phyloP scores from a whole-genome alignment of 2,797 vertebrate species.

The Girardinus metallicus region DNA sequence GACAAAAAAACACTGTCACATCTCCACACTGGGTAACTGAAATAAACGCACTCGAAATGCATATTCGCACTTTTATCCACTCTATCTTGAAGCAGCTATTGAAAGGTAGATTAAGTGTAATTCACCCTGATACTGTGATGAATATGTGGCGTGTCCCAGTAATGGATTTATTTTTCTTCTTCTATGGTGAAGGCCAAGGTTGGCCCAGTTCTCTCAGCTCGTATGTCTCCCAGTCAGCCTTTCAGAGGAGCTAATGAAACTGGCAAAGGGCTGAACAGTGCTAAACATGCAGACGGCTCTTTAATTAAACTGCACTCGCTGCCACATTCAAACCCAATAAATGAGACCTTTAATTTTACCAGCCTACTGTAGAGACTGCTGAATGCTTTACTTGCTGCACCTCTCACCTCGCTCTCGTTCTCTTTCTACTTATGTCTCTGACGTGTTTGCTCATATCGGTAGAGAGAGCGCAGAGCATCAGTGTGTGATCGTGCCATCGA shows the following conservation, averaged over 20 bases:
- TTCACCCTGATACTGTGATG: conserved; percentile 66
- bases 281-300: conserved; percentile 37
- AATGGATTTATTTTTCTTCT: conserved; percentile 64
- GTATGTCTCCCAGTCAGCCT: conserved; percentile 1
- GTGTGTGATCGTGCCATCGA: conserved; percentile 5
- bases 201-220: conserved; percentile 34
- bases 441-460: not conserved
- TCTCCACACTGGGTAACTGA: conserved; percentile 9
- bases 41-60: not conserved
- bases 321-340: conserved; percentile 41
- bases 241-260: conserved; percentile 43
- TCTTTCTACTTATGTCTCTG: not conserved
- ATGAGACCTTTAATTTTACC: conserved; percentile 30
- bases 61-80: conserved; percentile 17
- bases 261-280: conserved; percentile 33
- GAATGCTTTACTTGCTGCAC: not conserved
- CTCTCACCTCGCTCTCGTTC: not conserved
- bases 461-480: not conserved
- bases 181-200: conserved; percentile 46
- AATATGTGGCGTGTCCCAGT: conserved; percentile 55
- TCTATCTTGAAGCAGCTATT: conserved; percentile 52
- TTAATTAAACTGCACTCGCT: conserved; percentile 50
- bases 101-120: conserved; percentile 68
- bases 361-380: not conserved
- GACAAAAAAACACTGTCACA: conserved; percentile 6